Conservation (phyloP, 2,113 vertebrate genomes). For the Arvicanthis niloticus region DNA sequence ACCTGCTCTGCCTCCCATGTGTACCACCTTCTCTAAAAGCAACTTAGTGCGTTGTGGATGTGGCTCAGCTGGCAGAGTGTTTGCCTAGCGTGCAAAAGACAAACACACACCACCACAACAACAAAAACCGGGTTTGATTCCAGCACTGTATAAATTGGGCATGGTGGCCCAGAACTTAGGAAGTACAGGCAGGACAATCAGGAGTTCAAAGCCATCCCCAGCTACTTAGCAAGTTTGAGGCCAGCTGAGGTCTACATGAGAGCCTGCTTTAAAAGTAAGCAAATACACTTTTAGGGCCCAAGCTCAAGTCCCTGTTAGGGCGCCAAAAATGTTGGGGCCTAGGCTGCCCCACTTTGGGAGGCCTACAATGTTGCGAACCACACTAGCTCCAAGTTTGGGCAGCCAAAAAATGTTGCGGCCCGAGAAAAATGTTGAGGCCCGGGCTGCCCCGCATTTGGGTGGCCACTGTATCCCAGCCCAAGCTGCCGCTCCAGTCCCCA, state of each 20-base stretch:
- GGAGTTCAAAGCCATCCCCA: neutral
- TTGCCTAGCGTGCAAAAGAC: neutral
- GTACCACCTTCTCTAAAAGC: neutral
- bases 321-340: too few species aligned
- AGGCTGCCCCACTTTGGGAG: too few species aligned
- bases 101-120: too few species aligned
- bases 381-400: too few species aligned
- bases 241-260: neutral
- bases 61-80: neutral
- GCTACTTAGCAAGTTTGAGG: neutral
- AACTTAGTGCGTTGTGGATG: neutral
- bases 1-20: neutral
- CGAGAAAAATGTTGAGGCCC: too few species aligned
- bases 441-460: too few species aligned
- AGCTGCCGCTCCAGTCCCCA: too few species aligned
- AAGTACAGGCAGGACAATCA: neutral
- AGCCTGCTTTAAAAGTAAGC: neutral
- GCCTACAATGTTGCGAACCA: too few species aligned
- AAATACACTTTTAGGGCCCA: too few species aligned
- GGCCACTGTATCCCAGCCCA: too few species aligned
- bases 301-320: too few species aligned
- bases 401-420: too few species aligned
- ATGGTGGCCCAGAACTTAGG: neutral
- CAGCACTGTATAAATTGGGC: neutral
- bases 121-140: neutral